Evolutionary conservation across 1,140 invertebrate genomes (phyloP), one percentile per base, ranked within the genome.

Genomic region (Papilio dardanus): DNA sequence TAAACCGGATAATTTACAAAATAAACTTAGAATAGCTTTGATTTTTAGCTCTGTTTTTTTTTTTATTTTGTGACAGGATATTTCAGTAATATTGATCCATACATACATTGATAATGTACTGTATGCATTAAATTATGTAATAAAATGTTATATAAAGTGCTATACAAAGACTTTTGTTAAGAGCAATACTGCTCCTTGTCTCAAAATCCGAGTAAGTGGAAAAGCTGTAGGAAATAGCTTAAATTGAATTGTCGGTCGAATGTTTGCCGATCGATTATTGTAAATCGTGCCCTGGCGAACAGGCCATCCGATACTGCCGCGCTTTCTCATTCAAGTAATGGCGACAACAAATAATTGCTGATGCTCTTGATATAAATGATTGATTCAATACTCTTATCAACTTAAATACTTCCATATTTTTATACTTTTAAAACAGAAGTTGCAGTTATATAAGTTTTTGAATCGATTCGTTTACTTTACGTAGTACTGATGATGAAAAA

Each of bases 191-290:
- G n/a, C n/a, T n/a, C n/a, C n/a, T n/a, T n/a, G n/a, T 46, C n/a
- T 46, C 5, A 5, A 19, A 16, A 46, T 46, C 42, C 16, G 6
- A 54, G 19, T 62, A 62, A 62, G 24, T 62, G 24, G 24, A 62
- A 16, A 62, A 62, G 24, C 54, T 62, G 54, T 28, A 62, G 54
- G 54, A 62, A 62, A 62, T 62, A 62, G 54, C 54, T 71, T n/a
- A 50, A 54, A 73, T 54, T 73, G 46, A 74, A 68, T 71, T 54
- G 54, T 65, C 46, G 67, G 74, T 62, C 74, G 68, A 78, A 78
- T 78, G 74, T 80, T 80, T 76, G 69, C 73, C 33, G 19, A 74
- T 74, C 74, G 74, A 78, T 78, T 79, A 79, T 33, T 31, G 28
- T 54, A 54, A 76, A 77, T 74, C 79, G 71, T 67, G 68, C 68